Evolutionary conservation across 2,888 invertebrate genomes (phyloP).

Genomic region (Drosophila phalerata): DNA sequence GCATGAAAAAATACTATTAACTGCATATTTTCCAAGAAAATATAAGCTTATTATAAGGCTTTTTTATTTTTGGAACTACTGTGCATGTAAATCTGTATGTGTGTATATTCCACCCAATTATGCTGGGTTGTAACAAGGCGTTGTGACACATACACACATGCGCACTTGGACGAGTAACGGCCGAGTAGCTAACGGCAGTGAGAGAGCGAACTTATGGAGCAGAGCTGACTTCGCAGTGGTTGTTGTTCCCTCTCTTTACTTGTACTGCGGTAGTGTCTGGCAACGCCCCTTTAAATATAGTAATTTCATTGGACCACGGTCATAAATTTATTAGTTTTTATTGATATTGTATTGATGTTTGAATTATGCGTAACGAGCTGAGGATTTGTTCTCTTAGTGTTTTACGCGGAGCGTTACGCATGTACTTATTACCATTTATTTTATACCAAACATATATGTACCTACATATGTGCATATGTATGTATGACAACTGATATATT

Average conservation of each 20-base stretch:
- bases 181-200: not conserved
- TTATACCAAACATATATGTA: not conserved
- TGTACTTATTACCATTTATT: not conserved
- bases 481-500: not conserved
- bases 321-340: conserved; percentile 79
- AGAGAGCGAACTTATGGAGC: conserved; percentile 13
- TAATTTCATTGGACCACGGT: conserved; percentile 86
- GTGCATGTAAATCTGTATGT: too few species aligned
- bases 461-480: not conserved
- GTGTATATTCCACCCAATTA: not conserved
- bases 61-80: too few species aligned
- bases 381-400: not conserved
- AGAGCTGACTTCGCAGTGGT: conserved; percentile 22
- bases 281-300: conserved; percentile 86
- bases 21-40: too few species aligned
- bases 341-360: conserved; percentile 78
- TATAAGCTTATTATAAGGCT: too few species aligned
- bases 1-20: too few species aligned
- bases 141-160: not conserved
- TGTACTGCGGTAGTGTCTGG: conserved; percentile 82
- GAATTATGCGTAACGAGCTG: conserved; percentile 55
- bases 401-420: not conserved
- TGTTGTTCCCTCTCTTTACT: conserved; percentile 23
- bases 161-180: too few species aligned
- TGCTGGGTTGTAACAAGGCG: not conserved